Conservation (phyloP, 1,140 invertebrate genomes). For the Drosophila pseudoobscura region DNA sequence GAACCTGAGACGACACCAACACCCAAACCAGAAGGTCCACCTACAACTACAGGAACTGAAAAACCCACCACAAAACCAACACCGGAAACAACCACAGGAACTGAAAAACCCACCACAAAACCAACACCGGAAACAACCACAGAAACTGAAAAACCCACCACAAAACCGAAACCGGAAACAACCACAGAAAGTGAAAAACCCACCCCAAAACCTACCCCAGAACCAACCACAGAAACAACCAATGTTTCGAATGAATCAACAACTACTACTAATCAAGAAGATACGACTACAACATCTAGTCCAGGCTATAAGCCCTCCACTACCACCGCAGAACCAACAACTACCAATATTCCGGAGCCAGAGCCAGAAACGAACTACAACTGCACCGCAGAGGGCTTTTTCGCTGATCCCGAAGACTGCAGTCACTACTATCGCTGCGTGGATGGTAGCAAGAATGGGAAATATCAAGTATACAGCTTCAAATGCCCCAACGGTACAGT, state of each 20-base stretch:
- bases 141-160: conserved; percentile 28
- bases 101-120: conserved; percentile 28
- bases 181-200: conserved; percentile 5
- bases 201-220: conserved; percentile 20
- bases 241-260: too few relatives aligned
- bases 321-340: conserved; percentile 29
- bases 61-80: conserved; percentile 33
- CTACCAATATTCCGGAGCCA: conserved; percentile 34
- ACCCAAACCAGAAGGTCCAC: conserved; percentile 75
- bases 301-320: conserved; percentile 48
- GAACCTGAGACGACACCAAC: conserved; percentile 67
- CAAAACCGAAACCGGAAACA: conserved; percentile 26
- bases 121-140: conserved; percentile 26
- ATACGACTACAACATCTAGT: conserved; percentile 38
- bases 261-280: conserved; percentile 9
- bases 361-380: conserved; percentile 55
- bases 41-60: conserved; percentile 50
- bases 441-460: conserved; percentile 84
- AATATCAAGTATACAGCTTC: conserved; percentile 86
- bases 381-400: conserved; percentile 65
- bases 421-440: conserved; percentile 89
- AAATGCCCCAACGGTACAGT: conserved; percentile 87
- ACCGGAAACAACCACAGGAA: conserved; percentile 26
- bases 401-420: conserved; percentile 84
- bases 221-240: conserved; percentile 2